Percentiles rank a stretch among this genome's conserved stretches.
phyloP scores from a whole-genome alignment of 1,140 invertebrate genomes.

The Nasonia vitripennis region DNA sequence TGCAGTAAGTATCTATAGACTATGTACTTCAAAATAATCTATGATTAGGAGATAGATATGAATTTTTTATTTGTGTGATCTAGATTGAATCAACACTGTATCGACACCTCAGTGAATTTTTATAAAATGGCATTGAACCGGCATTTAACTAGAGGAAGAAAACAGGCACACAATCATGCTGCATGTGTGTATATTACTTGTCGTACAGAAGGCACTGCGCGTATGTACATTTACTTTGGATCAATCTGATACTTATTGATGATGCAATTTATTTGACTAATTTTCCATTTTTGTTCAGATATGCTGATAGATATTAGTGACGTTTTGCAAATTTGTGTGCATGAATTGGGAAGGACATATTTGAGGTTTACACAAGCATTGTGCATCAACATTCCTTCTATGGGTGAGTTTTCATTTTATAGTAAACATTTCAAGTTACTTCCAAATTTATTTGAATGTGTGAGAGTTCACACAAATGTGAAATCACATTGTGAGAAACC shows the following conservation, averaged over 20 bases:
- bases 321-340: conserved; percentile 96
- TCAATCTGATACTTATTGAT: conserved; percentile 3
- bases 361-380: conserved; percentile 91
- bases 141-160: conserved; percentile 93
- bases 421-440: background rate
- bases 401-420: conserved; percentile 81
- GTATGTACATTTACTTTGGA: conserved; percentile 82
- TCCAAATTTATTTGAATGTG: too few species aligned
- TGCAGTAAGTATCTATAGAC: conserved; percentile 73
- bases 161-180: conserved; percentile 93
- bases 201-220: conserved; percentile 93
- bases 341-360: conserved; percentile 95
- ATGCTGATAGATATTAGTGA: conserved; percentile 99
- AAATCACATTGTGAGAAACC: too few species aligned
- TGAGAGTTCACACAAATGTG: too few species aligned
- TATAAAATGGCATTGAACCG: conserved; percentile 96
- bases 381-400: conserved; percentile 94
- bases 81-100: conserved; percentile 90
- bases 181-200: conserved; percentile 99
- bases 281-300: conserved; percentile 76
- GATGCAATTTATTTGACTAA: conserved; percentile 38
- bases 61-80: conserved; percentile 43
- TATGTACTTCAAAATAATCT: background rate
- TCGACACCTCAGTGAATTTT: conserved; percentile 95
- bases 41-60: conserved; percentile 6